Base-by-base conservation (phyloP, 2,113 vertebrate species). In the Junco hyemalis region DNA sequence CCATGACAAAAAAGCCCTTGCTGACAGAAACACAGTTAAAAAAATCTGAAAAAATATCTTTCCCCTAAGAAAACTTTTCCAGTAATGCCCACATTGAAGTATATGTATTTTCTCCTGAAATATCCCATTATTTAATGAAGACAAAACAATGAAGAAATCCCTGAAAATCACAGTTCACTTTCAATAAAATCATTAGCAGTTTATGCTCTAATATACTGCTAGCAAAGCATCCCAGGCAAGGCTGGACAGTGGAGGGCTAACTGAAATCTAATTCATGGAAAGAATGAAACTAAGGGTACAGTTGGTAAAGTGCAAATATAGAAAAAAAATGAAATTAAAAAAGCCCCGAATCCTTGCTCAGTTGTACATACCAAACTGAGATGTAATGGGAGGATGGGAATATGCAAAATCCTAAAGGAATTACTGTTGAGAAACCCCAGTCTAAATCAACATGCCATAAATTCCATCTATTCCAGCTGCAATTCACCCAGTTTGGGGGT, bases 341-440 rank as follows among this genome's bases (percentile, higher is more conserved):
- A 61, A 5, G 0, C 1, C 17, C 28, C 33, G 63, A 69, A 28
- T 4, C 7, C 21, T 16, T 7, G 1, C 22, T 51, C n/a, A 64
- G 38, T 6, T 88, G 5, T 31, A 57, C 0, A 0, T 11, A 24
- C 16, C 44, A 66, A 81, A 84, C 33, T 18, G 33, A 81, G 44
- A 84, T 54, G 15, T 28, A 84, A 81, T 2, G 4, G 23, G 9
- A 60, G 9, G 22, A 91, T 73, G 26, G 16, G 17, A 79, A 10
- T 6, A 66, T 38, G 2, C 29, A 70, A 69, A 93, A 72, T 36
- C 45, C 15, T 57, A 15, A 45, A 29, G 6, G 1, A 76, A 56
- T 23, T 48, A 48, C 21, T 19, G 2, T 36, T 31, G 38, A 51
- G 42, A 79, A 87, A 89, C 15, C 11, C 11, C 50, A 44, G 11